These are phyloP conservation scores for Pyrgilauda ruficollis DNA, from an alignment of 2,113 vertebrate genomes.

Conservation along the genomic window DNA sequence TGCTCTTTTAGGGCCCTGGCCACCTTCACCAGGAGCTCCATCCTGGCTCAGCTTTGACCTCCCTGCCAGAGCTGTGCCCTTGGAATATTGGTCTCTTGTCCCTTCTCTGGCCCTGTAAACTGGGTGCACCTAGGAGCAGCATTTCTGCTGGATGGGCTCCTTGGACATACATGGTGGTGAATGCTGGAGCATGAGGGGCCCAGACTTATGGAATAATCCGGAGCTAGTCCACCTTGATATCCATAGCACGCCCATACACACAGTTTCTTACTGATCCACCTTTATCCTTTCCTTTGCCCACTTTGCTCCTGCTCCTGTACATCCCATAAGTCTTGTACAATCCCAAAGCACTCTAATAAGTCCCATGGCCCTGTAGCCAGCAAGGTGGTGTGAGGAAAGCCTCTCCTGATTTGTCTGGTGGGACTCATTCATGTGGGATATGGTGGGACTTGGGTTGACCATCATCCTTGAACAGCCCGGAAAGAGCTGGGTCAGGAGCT, in stretches of 20 bases:
- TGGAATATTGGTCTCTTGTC: not conserved
- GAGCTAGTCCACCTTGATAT: not conserved
- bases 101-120: not conserved
- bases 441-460: not conserved
- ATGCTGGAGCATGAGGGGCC: not conserved
- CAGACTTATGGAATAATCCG: rapidly evolving
- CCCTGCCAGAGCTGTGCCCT: not conserved
- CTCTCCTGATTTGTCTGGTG: not conserved
- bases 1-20: rapidly evolving
- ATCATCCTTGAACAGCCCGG: not conserved
- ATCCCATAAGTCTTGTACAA: not conserved
- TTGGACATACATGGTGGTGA: rapidly evolving
- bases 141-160: not conserved
- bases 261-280: not conserved
- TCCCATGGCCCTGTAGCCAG: not conserved
- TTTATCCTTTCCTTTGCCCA: not conserved
- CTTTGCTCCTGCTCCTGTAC: not conserved
- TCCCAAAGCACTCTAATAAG: not conserved
- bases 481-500: not conserved
- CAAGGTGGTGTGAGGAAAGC: not conserved
- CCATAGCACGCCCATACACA: not conserved
- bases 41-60: not conserved
- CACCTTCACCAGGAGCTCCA: not conserved
- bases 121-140: not conserved
- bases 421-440: not conserved